Percentiles rank a stretch among this genome's conserved stretches.
Conservation (phyloP, 2,113 vertebrate species). For the Atrichornis clamosus region DNA sequence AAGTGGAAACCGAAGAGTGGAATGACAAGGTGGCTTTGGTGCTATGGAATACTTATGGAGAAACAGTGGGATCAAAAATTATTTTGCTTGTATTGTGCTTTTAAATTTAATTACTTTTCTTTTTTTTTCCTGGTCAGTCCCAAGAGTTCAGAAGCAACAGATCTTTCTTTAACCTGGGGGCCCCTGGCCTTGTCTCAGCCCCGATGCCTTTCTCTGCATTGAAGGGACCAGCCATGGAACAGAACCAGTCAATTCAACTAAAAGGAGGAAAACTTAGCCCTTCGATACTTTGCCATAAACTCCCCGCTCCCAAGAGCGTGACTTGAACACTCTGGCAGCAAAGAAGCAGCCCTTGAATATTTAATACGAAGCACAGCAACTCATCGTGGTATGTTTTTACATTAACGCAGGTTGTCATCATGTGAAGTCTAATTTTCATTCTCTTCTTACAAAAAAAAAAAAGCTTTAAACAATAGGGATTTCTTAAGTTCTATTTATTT, state of each 20-base stretch:
- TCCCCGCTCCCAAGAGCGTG: not conserved
- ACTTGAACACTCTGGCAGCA: not conserved
- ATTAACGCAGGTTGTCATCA: not conserved
- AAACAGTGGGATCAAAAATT: not conserved
- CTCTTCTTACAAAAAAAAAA: not conserved
- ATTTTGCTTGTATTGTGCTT: not conserved
- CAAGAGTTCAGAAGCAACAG: not conserved
- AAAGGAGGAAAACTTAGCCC: not conserved
- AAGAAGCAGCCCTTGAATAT: not conserved
- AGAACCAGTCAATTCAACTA: not conserved
- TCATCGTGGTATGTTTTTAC: not conserved
- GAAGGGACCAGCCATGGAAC: not conserved
- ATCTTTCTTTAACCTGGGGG: not conserved
- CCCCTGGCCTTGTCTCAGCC: not conserved
- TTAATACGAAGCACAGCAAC: not conserved
- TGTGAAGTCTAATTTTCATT: not conserved
- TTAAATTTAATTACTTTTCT: not conserved
- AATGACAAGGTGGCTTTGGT: not conserved
- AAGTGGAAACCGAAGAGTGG: not conserved
- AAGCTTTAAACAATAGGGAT: not conserved
- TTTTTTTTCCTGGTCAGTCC: not conserved
- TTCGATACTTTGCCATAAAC: not conserved
- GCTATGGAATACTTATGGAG: fast-evolving
- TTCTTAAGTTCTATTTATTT: not conserved
- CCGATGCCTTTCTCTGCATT: not conserved